A percentile compares a stretch with the other conserved stretches of the same genome.
Evolutionary conservation across 1,140 invertebrate genomes (phyloP).

Genomic region (Bombyx mandarina): DNA sequence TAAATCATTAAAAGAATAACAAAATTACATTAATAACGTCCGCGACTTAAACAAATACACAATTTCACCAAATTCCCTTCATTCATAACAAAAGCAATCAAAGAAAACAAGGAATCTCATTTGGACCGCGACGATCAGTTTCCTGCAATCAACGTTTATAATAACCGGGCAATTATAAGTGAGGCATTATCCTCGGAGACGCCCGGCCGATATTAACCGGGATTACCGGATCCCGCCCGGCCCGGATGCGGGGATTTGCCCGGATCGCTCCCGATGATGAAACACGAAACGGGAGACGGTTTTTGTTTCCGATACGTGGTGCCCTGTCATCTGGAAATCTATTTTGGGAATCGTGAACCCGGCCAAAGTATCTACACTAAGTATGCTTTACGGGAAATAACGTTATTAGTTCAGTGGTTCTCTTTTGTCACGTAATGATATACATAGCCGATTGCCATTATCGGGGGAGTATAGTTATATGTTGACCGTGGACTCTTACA

Average conservation of each 20-base stretch:
- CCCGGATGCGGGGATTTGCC: constrained; percentile 66
- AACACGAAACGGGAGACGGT: constrained; percentile 59
- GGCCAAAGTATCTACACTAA: background rate
- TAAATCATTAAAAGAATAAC: too few relatives aligned
- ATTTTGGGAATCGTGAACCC: background rate
- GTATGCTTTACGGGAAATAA: background rate
- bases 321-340: constrained; percentile 11
- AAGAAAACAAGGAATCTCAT: background rate
- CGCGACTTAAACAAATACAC: background rate
- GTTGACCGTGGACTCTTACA: too few relatives aligned
- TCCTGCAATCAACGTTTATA: constrained; percentile 26
- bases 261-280: constrained; percentile 32
- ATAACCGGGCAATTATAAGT: constrained; percentile 58
- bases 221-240: constrained; percentile 58
- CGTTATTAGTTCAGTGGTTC: background rate
- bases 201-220: constrained; percentile 59
- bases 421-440: too few relatives aligned
- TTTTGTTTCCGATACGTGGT: constrained; percentile 33
- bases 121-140: background rate
- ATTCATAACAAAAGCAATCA: background rate
- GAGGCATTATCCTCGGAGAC: constrained; percentile 40
- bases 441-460: too few relatives aligned
- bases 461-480: too few relatives aligned
- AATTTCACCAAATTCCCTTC: background rate
- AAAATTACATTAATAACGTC: too few relatives aligned